Base-by-base conservation (phyloP, 2,797 vertebrate genomes). In the Cygnus olor region DNA sequence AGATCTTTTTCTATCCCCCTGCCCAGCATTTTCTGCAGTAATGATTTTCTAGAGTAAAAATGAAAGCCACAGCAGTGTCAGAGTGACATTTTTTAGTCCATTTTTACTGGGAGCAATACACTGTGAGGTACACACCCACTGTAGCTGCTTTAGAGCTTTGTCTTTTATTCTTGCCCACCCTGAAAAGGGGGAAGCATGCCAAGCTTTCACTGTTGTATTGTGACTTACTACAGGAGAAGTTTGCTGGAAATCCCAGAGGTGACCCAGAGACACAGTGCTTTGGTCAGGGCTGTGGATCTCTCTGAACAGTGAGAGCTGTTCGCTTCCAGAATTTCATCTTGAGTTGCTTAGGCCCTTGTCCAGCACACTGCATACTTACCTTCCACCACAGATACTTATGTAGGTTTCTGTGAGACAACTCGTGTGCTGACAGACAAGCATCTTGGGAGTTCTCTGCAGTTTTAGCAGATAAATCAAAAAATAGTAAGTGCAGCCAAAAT, bases 401-500 rank as follows among this genome's bases (percentile, higher is more conserved):
- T n/a, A 69, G 28, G 14, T 38, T 93, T 89, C 86, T 85, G 25
- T 0, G 1, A 85, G 57, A 68, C 0, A 4, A n/a, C 24, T 90
- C 0, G 0, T 0, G 0, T 71, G 57, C 71, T 89, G 84, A 82
- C 70, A 85, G 68, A 71, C 36, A 70, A 80, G 17, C 32, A 18
- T 66, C 0, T 0, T 40, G 38, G 22, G 70, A 77, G 6, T 17
- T n/a, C 21, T 92, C 40, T 64, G 64, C 51, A 85, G n/a, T 77
- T 85, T 57, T 36, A 77, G 13, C 6, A 14, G 12, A 45, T 57
- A 70, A 77, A 77, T 45, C 2, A 89, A 73, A 82, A 79, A 40
- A 4, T 1, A 54, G 25, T 40, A 86, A 36, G 5, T 10, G 8
- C 22, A 60, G 56, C 40, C 32, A 71, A 61, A 51, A 68, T 85